These are phyloP conservation scores for Trachelus iudaicus DNA, from an alignment of 2,888 invertebrate genomes.

Conservation along the genomic window DNA sequence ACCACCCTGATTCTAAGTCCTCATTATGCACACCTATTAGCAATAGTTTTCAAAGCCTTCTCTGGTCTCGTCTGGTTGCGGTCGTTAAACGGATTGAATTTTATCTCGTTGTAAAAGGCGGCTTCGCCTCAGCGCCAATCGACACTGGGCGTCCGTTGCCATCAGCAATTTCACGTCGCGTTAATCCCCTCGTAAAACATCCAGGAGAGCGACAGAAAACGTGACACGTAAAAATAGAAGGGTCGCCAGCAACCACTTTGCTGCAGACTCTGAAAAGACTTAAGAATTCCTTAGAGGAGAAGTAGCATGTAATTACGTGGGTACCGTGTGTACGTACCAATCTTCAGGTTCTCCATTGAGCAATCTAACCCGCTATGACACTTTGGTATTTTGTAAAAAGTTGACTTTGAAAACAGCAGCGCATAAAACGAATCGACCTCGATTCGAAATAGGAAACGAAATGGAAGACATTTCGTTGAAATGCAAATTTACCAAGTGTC, in stretches of 20 bases:
- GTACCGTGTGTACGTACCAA: not conserved
- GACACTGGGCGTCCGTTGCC: not conserved
- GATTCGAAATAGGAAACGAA: not conserved
- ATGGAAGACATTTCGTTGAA: not conserved
- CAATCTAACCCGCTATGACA: not conserved
- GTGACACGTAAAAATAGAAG: not conserved
- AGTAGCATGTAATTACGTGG: not conserved
- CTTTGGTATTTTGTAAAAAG: not conserved
- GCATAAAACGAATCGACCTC: not conserved
- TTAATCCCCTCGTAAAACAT: not conserved
- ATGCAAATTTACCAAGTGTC: not conserved
- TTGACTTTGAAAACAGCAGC: not conserved
- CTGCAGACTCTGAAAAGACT: not conserved
- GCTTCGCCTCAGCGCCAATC: not conserved
- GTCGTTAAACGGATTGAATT: not conserved
- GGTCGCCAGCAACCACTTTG: not conserved
- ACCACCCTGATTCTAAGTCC: too few relatives aligned
- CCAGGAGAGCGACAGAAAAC: not conserved
- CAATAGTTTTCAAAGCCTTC: not conserved
- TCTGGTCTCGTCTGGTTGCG: not conserved
- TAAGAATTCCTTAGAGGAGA: not conserved
- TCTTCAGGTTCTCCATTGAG: not conserved
- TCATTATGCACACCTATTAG: not conserved
- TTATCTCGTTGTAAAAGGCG: not conserved
- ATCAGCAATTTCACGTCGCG: not conserved